These are phyloP conservation scores for Thalassaphorura encarpata DNA, from an alignment of 1,140 invertebrate species.

Conservation along the genomic window DNA sequence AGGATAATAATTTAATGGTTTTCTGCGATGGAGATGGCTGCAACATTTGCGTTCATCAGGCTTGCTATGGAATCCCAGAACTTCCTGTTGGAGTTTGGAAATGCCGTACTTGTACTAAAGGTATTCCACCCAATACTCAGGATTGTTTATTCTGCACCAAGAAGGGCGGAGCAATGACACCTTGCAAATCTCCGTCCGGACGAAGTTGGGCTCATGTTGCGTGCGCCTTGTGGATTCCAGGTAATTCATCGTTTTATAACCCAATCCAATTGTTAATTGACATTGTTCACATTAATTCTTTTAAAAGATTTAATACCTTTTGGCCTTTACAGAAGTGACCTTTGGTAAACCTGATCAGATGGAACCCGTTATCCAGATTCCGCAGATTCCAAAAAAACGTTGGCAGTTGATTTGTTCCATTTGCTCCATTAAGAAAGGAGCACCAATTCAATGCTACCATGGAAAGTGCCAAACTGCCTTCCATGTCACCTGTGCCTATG, in stretches of 20 bases:
- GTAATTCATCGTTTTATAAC: no score
- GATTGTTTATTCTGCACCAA: conserved; percentile 92
- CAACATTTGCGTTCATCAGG: conserved; percentile 98
- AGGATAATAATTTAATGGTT: conserved; percentile 98
- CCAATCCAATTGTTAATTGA: no score
- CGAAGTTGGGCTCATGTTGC: conserved; percentile 97
- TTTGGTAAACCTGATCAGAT: conserved; percentile 94
- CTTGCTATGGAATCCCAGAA: conserved; percentile 94
- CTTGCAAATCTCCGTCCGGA: conserved; percentile 75
- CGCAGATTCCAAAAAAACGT: conserved; percentile 85
- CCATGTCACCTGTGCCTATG: conserved; percentile 96
- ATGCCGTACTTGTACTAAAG: conserved; percentile 67
- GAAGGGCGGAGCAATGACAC: conserved; percentile 94
- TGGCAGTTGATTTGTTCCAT: conserved; percentile 90
- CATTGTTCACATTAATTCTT: no score
- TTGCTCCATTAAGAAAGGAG: conserved; percentile 86
- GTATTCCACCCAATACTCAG: conserved; percentile 40
- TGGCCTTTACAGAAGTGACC: conserved; percentile 97
- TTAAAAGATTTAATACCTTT: no score
- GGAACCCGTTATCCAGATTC: conserved; percentile 98
- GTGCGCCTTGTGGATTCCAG: conserved; percentile 98
- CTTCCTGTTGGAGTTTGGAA: conserved; percentile 95
- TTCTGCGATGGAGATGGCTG: conserved; percentile 99
- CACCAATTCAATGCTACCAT: conserved; percentile 96
- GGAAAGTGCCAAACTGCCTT: conserved; percentile 97